Evolutionary conservation across 2,888 invertebrate genomes (phyloP).

Genomic region (Drosophila crucigera): DNA sequence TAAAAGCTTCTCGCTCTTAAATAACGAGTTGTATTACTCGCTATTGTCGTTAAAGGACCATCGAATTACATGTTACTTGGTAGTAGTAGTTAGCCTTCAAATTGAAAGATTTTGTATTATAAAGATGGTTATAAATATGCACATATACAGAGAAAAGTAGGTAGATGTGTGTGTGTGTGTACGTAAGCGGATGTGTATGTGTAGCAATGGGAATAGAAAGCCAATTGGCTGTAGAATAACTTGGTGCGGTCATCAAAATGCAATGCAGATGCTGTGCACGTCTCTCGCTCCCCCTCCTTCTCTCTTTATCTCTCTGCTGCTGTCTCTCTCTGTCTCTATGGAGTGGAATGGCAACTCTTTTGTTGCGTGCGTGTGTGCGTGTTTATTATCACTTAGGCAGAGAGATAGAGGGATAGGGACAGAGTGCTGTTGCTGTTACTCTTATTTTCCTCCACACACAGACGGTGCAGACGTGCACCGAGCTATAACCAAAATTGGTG

Average conservation of each 20-base stretch:
- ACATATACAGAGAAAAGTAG: not conserved
- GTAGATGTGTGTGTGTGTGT: not conserved
- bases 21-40: not conserved
- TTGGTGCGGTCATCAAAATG: constrained; percentile 57
- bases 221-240: constrained; percentile 66
- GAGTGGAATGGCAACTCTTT: constrained; percentile 54
- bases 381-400: constrained; percentile 71
- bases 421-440: not conserved
- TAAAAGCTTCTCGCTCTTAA: not conserved
- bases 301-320: not conserved
- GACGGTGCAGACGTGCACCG: constrained; percentile 40
- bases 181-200: not conserved
- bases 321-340: constrained; percentile 5
- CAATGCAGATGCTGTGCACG: constrained; percentile 59
- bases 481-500: constrained; percentile 73
- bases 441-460: not conserved
- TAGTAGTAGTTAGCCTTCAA: constrained; percentile 21
- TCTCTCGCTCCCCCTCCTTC: constrained; percentile 9
- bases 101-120: constrained; percentile 41
- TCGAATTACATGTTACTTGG: not conserved
- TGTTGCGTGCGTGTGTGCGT: constrained; percentile 66
- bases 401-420: not conserved
- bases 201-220: constrained; percentile 30
- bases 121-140: constrained; percentile 11
- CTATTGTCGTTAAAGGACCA: not conserved